A percentile compares a stretch with the other conserved stretches of the same genome.
Conservation (phyloP, 2,888 invertebrate species). For the Neoscelio sp. region DNA sequence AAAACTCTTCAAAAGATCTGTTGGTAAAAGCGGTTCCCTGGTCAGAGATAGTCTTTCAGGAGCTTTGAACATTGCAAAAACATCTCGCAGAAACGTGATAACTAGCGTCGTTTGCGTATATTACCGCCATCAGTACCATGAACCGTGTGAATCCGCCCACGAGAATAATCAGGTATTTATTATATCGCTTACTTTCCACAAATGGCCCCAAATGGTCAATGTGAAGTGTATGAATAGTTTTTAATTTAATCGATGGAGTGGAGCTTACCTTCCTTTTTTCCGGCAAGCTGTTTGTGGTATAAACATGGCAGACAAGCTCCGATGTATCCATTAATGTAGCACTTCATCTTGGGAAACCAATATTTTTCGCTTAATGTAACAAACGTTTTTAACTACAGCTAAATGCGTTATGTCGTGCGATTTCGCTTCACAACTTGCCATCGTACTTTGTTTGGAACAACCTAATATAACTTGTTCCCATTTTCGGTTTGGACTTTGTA, state of each 20-base stretch:
- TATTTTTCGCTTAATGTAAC: slow-evolving; percentile 76
- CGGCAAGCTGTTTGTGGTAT: slow-evolving; percentile 71
- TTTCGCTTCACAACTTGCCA: no score
- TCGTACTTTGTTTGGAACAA: no score
- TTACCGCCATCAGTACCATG: no score
- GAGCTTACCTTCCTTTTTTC: not conserved
- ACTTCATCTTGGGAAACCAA: slow-evolving; percentile 80
- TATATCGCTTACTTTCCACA: slow-evolving; percentile 3
- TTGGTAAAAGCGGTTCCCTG: slow-evolving; percentile 79
- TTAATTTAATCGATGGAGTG: slow-evolving; percentile 22
- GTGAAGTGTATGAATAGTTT: slow-evolving; percentile 33
- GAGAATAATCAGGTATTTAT: slow-evolving; percentile 5
- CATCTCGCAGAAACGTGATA: slow-evolving; percentile 71
- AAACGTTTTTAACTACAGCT: no score
- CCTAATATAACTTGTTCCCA: no score
- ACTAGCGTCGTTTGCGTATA: slow-evolving; percentile 64
- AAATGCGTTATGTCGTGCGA: no score
- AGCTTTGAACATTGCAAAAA: slow-evolving; percentile 73
- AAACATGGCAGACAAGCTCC: slow-evolving; percentile 79
- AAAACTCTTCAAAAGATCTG: slow-evolving; percentile 73
- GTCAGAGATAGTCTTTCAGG: slow-evolving; percentile 76
- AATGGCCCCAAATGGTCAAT: slow-evolving; percentile 41
- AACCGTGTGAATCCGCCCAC: slow-evolving; percentile 70
- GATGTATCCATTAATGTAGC: slow-evolving; percentile 79
- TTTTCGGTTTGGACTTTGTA: no score